These are phyloP conservation scores for Drosophila koepferae DNA, from an alignment of 2,888 invertebrate genomes.

Conservation along the genomic window DNA sequence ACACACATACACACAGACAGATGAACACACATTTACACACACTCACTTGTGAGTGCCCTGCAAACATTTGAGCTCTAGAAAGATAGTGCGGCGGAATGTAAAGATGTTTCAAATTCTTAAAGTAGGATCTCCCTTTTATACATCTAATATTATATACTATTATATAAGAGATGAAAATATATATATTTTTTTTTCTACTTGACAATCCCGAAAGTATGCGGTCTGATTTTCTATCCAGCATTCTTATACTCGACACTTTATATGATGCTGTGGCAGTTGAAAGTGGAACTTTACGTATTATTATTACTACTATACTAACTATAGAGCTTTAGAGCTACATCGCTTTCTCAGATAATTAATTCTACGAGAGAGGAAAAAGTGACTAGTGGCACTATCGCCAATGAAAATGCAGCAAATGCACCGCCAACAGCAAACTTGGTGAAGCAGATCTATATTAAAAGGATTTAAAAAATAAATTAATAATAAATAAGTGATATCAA, in stretches of 20 bases:
- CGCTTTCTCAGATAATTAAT: too few species aligned
- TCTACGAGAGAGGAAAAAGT: too few species aligned
- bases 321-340: too few species aligned
- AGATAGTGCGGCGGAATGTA: not conserved
- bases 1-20: not conserved
- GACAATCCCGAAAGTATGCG: not conserved
- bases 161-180: not conserved
- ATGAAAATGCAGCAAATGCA: not conserved
- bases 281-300: not conserved
- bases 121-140: not conserved
- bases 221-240: not conserved
- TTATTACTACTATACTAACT: too few species aligned
- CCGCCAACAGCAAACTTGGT: not conserved
- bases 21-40: not conserved
- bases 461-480: not conserved
- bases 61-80: conserved; percentile 5
- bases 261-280: not conserved
- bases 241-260: not conserved
- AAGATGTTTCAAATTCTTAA: not conserved
- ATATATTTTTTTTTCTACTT: not conserved
- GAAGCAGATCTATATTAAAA: too few species aligned
- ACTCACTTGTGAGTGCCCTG: conserved; percentile 5
- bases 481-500: not conserved
- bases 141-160: not conserved
- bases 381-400: too few species aligned